Base-by-base conservation (phyloP, 1,140 invertebrate genomes). In the Bradynema listronoti region DNA sequence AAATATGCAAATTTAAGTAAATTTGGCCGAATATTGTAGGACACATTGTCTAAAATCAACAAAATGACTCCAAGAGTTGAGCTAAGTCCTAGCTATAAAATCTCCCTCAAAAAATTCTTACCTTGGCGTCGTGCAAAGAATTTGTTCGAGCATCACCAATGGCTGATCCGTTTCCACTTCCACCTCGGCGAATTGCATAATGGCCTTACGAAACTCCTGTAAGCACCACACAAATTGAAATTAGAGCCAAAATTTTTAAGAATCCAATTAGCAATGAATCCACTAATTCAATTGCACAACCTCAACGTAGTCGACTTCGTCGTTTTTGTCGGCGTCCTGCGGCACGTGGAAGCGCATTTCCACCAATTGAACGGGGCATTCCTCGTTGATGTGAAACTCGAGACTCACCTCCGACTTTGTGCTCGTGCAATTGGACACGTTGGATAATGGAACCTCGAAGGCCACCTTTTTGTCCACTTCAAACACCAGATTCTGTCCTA, bases 281-380 rank as follows among this genome's bases (percentile, higher is more conserved):
- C 11, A 39, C 19, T 11, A 11, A 11, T 39, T 39, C 11, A 39
- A 39, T 19, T 11, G 19, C 11, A 39, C 11, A 39, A 81, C 80
- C 58, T 94, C 89, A 0, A 96, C 90, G 2, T 89, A 86, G 82
- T 95, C 19, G 19, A 19, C 91, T 24, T 61, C 66, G 6, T 71
- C 61, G 1, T 67, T 65, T 22, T 61, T 65, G n/a, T 69, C 75
- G 7, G 72, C 70, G 73, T 91, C 90, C 69, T 90, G 88, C n/a
- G 94, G 94, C 77, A 98, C 93, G 79, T 95, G 91, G 79, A 98
- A 97, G 39, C 95, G 83, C 85, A 99, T 89, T 82, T 99, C 95
- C 84, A 92, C 88, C 51, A 99, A 81, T 73, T 88, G 90, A 0
- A 97, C 90, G 4, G 91, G 87, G 1, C 91, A 90, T 81, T 99